Evolutionary conservation across 2,888 invertebrate species (phyloP).

Genomic region (Galeopsomyia nigrocyanea): DNA sequence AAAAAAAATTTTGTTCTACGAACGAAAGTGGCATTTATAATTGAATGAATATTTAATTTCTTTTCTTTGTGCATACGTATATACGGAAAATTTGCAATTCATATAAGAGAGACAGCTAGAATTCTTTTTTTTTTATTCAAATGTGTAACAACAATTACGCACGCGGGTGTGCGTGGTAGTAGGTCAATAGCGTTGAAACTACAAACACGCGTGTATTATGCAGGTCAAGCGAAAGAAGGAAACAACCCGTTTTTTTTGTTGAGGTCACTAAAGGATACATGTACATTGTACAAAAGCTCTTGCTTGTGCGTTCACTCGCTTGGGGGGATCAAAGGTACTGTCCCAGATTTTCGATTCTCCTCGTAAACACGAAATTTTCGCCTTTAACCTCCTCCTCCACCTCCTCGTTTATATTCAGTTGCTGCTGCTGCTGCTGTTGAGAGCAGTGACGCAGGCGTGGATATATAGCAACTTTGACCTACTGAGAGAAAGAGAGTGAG

Average conservation of each 20-base stretch:
- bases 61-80: no score
- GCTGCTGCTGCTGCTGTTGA: constrained; percentile 34
- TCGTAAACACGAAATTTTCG: constrained; percentile 1
- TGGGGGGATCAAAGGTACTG: constrained; percentile 14
- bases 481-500: constrained; percentile 8
- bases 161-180: no score
- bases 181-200: no score
- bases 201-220: no score
- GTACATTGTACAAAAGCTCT: constrained; percentile 2
- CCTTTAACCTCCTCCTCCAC: neutral
- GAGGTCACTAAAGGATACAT: neutral
- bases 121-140: no score
- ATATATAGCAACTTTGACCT: constrained; percentile 44
- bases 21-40: no score
- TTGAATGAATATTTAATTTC: no score
- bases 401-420: neutral
- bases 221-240: neutral
- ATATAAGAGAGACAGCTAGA: no score
- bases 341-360: constrained; percentile 24
- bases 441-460: constrained; percentile 7
- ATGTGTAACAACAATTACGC: no score
- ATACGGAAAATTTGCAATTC: no score
- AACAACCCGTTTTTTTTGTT: neutral
- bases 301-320: neutral
- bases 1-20: no score